These are phyloP conservation scores for Onthophagus sagittarius DNA, from an alignment of 2,888 invertebrate genomes.

Conservation along the genomic window DNA sequence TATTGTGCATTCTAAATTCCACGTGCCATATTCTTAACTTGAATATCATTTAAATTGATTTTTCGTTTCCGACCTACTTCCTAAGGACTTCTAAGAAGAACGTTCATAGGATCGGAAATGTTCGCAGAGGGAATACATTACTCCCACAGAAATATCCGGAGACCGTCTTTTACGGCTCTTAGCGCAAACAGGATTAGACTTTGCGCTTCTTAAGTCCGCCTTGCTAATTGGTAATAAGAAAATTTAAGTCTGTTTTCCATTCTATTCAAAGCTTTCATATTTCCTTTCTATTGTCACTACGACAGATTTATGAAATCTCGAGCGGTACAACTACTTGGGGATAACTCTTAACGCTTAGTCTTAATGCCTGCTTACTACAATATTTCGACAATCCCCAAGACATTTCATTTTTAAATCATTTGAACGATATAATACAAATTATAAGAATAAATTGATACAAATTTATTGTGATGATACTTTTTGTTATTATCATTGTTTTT, in stretches of 20 bases:
- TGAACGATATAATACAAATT: too few relatives aligned
- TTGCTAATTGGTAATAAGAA: not conserved
- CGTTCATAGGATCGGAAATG: not conserved
- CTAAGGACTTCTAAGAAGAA: not conserved
- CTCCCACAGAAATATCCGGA: not conserved
- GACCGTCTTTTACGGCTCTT: not conserved
- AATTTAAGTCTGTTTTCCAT: not conserved
- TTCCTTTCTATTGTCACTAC: not conserved
- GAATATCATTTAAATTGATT: conserved; percentile 5
- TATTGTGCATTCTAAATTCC: not conserved
- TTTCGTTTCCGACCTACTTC: not conserved
- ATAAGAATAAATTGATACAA: too few relatives aligned
- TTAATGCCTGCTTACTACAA: not conserved
- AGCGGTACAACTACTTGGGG: not conserved
- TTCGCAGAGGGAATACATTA: conserved; percentile 6
- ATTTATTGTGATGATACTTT: too few relatives aligned
- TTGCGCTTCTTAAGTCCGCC: conserved; percentile 2
- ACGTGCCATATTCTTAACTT: not conserved
- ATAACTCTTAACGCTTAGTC: not conserved
- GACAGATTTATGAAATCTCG: not conserved
- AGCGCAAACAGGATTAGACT: conserved; percentile 1
- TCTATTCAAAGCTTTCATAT: not conserved
- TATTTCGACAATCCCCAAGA: too few relatives aligned
- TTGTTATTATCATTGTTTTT: too few relatives aligned
- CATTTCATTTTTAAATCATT: too few relatives aligned